Evolutionary conservation across 2,797 vertebrate species (phyloP), one percentile per base, ranked within the genome.

Genomic region (Nothura maculosa): DNA sequence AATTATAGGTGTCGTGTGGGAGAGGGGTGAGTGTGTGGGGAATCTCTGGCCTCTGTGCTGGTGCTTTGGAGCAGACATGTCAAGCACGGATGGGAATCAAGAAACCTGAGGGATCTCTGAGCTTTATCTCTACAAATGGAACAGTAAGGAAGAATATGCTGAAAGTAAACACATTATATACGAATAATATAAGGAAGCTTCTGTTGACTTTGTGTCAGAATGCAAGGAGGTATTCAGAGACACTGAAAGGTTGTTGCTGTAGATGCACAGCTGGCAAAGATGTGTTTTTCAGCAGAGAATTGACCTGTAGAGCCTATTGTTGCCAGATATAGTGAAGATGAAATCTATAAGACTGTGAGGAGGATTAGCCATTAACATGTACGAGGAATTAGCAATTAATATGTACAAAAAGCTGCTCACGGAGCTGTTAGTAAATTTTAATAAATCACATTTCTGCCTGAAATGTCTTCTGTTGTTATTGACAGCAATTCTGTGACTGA

Each of bases 1-100:
- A 94, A 68, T 83, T 89, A 62, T 62, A 94, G 81, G 87, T 94
- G 28, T n/a, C 62, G 15, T 61, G 74, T 30, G 47, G 58, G 47
- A 86, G 34, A 88, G 70, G 42, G 75, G 14, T 89, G 30, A 62
- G 34, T 89, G 30, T 57, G 34, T 87, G 5, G 10, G 79, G 19
- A 86, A 80, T 48, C 13, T n/a, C 50, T 58, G 45, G 30, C 30
- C 27, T 50, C 45, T 11, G 30, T 16, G 28, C 73, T 32, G 34
- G 0, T 50, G 43, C 34, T n/a, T 76, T 12, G 32, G 67, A 70
- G 19, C 10, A 60, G 34, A 22, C 15, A 85, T 81, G 28, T 28
- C 25, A 48, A 22, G 47, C 47, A 48, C 22, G 4, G 8, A 75
- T 21, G 24, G 47, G 36, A 48, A 91, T 15, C 50, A 78, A 30